phyloP scores from a whole-genome alignment of 2,888 invertebrate genomes.

The Papilio demoleus region DNA sequence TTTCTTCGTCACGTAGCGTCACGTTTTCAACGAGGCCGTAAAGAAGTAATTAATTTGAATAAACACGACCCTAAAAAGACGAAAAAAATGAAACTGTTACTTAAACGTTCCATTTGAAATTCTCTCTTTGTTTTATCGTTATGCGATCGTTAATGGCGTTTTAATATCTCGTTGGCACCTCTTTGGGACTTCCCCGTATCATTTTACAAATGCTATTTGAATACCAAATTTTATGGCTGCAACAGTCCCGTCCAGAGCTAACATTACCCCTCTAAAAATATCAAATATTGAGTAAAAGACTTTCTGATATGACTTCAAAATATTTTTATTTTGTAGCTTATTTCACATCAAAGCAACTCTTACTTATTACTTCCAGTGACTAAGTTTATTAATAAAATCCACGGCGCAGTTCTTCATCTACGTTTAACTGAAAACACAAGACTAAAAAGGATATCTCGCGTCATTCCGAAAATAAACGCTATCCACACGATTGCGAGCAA shows the following conservation, averaged over 20 bases:
- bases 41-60: constrained; percentile 78
- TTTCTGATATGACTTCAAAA: neutral
- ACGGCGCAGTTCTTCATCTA: constrained; percentile 4
- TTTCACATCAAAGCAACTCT: neutral
- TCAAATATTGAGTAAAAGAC: neutral
- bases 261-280: constrained; percentile 19
- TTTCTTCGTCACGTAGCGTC: neutral
- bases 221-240: constrained; percentile 54
- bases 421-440: constrained; percentile 11
- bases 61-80: constrained; percentile 56
- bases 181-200: constrained; percentile 55
- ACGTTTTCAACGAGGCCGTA: constrained; percentile 58
- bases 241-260: constrained; percentile 25
- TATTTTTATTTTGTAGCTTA: neutral
- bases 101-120: constrained; percentile 67
- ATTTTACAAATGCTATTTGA: constrained; percentile 66
- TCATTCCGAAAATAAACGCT: constrained; percentile 39
- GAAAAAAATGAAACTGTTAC: constrained; percentile 59
- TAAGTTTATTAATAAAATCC: neutral
- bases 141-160: constrained; percentile 63
- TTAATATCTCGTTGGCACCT: constrained; percentile 71
- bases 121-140: constrained; percentile 69
- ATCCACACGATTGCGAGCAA: constrained; percentile 36
- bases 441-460: constrained; percentile 28
- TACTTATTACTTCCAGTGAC: neutral